Evolutionary conservation across 2,113 vertebrate species (phyloP).

Genomic region (Lepus americanus): DNA sequence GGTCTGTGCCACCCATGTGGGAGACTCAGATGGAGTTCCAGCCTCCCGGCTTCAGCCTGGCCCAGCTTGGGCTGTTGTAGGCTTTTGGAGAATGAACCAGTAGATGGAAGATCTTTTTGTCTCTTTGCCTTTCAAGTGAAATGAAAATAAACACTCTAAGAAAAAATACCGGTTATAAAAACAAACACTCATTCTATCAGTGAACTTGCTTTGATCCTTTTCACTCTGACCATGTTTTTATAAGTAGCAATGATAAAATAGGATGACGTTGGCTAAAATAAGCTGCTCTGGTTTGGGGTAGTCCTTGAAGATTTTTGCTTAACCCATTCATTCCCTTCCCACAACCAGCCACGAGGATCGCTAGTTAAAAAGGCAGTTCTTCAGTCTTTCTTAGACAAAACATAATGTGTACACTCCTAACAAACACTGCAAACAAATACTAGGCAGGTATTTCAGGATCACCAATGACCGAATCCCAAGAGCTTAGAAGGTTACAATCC

Average conservation of each 20-base stretch:
- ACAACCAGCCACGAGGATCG: not conserved
- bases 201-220: conserved; percentile 3
- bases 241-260: not conserved
- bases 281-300: not conserved
- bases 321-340: not conserved
- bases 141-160: no score
- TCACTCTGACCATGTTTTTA: not conserved
- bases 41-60: no score
- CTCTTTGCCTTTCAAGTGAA: no score
- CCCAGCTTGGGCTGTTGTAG: no score
- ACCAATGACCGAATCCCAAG: not conserved
- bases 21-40: no score
- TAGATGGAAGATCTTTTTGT: no score
- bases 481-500: no score
- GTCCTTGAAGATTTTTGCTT: conserved; percentile 27
- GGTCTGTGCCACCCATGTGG: no score
- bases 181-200: not conserved
- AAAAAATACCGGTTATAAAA: not conserved
- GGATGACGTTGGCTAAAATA: conserved; percentile 22
- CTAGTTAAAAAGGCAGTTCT: not conserved
- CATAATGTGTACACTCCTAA: not conserved
- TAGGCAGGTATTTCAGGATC: not conserved
- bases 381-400: not conserved
- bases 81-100: no score
- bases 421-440: not conserved